A percentile compares a stretch with the other conserved stretches of the same genome.
phyloP scores from a whole-genome alignment of 2,888 invertebrate species.

The Nephrotoma appendiculata region DNA sequence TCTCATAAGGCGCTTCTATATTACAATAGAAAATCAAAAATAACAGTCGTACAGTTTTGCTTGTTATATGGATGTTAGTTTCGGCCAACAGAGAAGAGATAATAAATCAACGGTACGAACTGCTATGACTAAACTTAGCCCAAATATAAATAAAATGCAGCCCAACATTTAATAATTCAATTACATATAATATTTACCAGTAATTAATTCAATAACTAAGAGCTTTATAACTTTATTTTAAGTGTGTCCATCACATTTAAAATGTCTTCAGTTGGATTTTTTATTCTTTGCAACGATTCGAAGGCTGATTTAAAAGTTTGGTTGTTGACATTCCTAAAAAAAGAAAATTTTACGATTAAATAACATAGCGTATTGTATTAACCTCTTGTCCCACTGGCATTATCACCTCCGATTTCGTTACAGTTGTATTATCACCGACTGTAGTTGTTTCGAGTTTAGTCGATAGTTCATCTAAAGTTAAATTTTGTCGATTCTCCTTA shows the following conservation, averaged over 20 bases:
- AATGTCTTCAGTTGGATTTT: not conserved
- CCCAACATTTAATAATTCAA: too few species aligned
- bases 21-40: too few species aligned
- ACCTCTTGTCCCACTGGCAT: not conserved
- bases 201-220: too few species aligned
- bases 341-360: constrained; percentile 11
- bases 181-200: too few species aligned
- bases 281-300: not conserved
- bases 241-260: not conserved
- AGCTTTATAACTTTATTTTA: not conserved
- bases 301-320: not conserved
- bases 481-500: not conserved
- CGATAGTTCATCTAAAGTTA: not conserved
- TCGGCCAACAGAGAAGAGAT: too few species aligned
- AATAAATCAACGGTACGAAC: too few species aligned
- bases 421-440: not conserved
- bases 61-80: too few species aligned
- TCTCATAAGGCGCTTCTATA: too few species aligned
- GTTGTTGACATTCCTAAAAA: not conserved
- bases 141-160: too few species aligned
- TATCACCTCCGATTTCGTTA: not conserved
- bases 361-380: constrained; percentile 17
- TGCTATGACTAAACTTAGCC: too few species aligned
- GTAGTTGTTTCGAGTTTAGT: not conserved
- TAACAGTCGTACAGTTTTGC: too few species aligned